A percentile compares a stretch with the other conserved stretches of the same genome.
These are phyloP conservation scores for Teleogryllus oceanicus DNA, from an alignment of 2,888 invertebrate species.

Conservation along the genomic window DNA sequence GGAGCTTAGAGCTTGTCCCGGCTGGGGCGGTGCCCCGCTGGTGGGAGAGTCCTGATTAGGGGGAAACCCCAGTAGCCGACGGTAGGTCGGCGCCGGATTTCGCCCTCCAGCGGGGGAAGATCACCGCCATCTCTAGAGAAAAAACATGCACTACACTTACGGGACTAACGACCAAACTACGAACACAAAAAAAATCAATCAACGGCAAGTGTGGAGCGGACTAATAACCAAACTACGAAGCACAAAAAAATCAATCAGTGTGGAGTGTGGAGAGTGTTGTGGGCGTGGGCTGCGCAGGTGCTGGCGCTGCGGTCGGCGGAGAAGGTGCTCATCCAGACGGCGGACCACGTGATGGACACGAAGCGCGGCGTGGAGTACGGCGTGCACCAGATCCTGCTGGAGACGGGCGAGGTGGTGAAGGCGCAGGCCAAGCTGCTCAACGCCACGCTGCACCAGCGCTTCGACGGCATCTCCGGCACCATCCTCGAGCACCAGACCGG, in stretches of 20 bases:
- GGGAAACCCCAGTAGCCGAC: no score
- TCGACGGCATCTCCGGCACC: slow-evolving; percentile 65
- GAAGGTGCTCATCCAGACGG: slow-evolving; percentile 73
- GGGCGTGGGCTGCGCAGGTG: slow-evolving; percentile 41
- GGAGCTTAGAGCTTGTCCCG: no score
- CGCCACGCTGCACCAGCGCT: slow-evolving; percentile 62
- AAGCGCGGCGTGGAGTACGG: slow-evolving; percentile 82
- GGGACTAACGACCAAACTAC: neutral
- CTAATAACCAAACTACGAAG: neutral
- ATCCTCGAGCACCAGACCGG: slow-evolving; percentile 70
- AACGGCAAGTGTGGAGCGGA: neutral
- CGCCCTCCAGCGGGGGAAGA: no score
- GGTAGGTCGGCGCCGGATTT: no score
- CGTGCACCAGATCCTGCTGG: slow-evolving; percentile 73
- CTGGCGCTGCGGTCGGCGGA: slow-evolving; percentile 67
- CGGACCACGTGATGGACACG: slow-evolving; percentile 78
- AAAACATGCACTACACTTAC: no score
- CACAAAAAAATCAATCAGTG: neutral
- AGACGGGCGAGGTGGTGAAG: slow-evolving; percentile 67
- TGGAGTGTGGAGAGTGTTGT: slow-evolving; percentile 23
- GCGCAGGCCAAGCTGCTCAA: slow-evolving; percentile 63
- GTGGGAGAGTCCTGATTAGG: no score
- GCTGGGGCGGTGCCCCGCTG: no score
- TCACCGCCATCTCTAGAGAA: no score
- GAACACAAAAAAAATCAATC: neutral